Conservation (phyloP, 2,113 vertebrate genomes). For the Marcusenius ussheri region DNA sequence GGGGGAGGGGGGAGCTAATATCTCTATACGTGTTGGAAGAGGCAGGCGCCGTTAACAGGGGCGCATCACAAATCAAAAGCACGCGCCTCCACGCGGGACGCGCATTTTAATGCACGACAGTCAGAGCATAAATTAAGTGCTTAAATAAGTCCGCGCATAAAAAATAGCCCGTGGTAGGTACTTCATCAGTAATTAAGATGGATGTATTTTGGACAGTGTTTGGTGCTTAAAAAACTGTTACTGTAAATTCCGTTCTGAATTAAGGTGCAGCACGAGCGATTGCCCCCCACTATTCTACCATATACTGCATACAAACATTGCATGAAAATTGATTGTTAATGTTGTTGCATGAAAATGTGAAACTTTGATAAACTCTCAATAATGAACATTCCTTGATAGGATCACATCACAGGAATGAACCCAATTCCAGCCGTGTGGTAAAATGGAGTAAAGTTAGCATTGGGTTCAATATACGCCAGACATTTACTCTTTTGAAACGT, state of each 20-base stretch:
- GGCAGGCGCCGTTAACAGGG: slow-evolving; percentile 32
- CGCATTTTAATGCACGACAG: not conserved
- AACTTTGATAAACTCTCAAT: not conserved
- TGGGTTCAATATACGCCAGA: not conserved
- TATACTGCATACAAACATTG: not conserved
- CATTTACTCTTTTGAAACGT: not conserved
- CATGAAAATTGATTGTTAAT: not conserved
- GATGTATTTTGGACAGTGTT: not conserved
- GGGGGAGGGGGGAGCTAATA: slow-evolving; percentile 58
- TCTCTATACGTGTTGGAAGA: slow-evolving; percentile 65
- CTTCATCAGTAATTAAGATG: not conserved
- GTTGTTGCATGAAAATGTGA: no score
- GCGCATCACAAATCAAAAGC: not conserved
- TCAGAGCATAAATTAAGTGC: not conserved
- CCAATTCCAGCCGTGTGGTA: not conserved
- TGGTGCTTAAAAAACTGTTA: not conserved
- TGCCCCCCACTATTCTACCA: not conserved
- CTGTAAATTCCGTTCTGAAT: not conserved
- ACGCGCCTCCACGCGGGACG: not conserved
- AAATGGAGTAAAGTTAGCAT: not conserved
- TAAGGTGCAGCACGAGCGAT: not conserved
- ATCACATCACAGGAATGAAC: not conserved
- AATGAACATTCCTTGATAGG: not conserved
- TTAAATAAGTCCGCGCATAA: not conserved
- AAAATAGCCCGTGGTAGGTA: not conserved